Percentiles rank a stretch among this genome's conserved stretches.
Conservation (phyloP, 2,113 vertebrate genomes). For the Poeciliopsis turrubarensis region DNA sequence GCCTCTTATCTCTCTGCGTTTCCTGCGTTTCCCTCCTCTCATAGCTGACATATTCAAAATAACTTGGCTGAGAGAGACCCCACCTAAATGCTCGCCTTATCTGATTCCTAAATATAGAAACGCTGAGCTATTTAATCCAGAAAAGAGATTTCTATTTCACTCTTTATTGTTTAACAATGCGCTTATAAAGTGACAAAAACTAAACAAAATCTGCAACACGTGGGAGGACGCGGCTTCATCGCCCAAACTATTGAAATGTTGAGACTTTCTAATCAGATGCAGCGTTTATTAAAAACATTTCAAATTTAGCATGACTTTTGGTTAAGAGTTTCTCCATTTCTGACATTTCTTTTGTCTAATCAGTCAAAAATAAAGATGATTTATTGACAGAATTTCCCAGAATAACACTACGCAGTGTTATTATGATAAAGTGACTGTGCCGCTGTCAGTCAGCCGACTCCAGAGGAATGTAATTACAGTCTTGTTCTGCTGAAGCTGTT, state of each 20-base stretch:
- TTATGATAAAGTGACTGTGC: too few relatives aligned
- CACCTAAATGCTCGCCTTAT: slow-evolving; percentile 43
- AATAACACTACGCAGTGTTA: too few relatives aligned
- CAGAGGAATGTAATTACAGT: neutral
- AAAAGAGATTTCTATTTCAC: neutral
- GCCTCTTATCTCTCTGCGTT: slow-evolving; percentile 52
- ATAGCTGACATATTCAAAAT: slow-evolving; percentile 55
- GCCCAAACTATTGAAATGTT: neutral
- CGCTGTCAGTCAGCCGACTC: neutral
- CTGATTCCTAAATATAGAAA: slow-evolving; percentile 66
- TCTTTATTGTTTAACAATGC: neutral
- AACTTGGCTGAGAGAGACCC: slow-evolving; percentile 10
- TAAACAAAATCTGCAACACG: neutral
- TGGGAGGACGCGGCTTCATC: neutral
- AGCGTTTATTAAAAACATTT: neutral
- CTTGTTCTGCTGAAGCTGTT: neutral
- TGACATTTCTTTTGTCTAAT: neutral
- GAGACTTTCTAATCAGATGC: neutral
- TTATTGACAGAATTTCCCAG: too few relatives aligned
- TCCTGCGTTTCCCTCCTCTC: slow-evolving; percentile 44
- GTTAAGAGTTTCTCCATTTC: neutral
- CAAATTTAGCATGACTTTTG: neutral
- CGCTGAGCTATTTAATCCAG: slow-evolving; percentile 3
- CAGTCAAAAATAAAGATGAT: too few relatives aligned
- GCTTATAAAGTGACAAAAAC: neutral